phyloP scores from a whole-genome alignment of 2,113 vertebrate species.

The Etheostoma spectabile region DNA sequence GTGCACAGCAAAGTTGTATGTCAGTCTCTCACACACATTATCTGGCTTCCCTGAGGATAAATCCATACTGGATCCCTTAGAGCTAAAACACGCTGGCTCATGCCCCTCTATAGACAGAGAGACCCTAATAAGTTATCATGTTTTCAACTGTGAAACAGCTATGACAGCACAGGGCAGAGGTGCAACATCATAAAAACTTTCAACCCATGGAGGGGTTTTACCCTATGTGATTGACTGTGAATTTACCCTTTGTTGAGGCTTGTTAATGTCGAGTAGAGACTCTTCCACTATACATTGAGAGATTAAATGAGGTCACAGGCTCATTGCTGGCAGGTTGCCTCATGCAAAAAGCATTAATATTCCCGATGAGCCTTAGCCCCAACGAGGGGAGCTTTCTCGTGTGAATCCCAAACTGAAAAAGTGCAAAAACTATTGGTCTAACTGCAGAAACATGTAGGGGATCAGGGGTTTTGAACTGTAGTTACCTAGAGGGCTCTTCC shows the following conservation, averaged over 20 bases:
- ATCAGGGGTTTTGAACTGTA: constrained; percentile 39
- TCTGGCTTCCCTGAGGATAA: not conserved
- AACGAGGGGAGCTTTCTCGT: not conserved
- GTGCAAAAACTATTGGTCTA: not conserved
- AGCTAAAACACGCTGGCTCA: not conserved
- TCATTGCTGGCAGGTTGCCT: constrained; percentile 34
- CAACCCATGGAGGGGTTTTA: not conserved
- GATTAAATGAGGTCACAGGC: constrained; percentile 36
- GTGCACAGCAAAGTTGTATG: not conserved
- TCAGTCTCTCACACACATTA: constrained; percentile 14
- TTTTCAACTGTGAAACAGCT: not conserved
- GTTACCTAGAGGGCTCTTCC: constrained; percentile 54
- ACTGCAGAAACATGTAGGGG: not conserved
- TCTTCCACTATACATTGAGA: constrained; percentile 22
- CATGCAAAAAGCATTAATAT: constrained; percentile 30
- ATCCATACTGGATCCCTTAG: not conserved
- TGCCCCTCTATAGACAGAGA: not conserved
- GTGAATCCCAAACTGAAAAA: constrained; percentile 15
- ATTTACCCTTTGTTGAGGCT: constrained; percentile 13
- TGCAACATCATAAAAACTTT: not conserved
- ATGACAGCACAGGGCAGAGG: not conserved
- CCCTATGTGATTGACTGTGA: not conserved
- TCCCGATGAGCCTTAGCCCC: constrained; percentile 9
- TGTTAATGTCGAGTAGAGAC: not conserved
- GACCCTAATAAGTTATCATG: not conserved